Evolutionary conservation across 2,113 vertebrate species (phyloP).

Genomic region (Platysternon megacephalum): DNA sequence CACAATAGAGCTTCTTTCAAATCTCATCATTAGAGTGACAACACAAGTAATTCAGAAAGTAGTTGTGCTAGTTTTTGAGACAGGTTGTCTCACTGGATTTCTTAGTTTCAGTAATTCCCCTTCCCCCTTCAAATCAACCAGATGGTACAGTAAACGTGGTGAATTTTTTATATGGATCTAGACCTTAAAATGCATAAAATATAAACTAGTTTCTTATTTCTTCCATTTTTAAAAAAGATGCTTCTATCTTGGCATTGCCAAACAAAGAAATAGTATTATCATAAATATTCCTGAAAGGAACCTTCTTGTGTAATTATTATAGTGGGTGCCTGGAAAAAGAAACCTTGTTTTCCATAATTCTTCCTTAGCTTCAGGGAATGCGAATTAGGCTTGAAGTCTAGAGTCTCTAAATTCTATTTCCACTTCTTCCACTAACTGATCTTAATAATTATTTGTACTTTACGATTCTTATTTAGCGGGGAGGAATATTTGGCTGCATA

Average conservation of each 20-base stretch:
- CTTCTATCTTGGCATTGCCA: constrained; percentile 16
- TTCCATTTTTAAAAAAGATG: not conserved
- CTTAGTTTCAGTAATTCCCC: constrained; percentile 31
- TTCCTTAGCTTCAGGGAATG: not conserved
- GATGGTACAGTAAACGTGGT: constrained; percentile 7
- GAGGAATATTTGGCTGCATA: not conserved
- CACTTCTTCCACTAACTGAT: constrained; percentile 9
- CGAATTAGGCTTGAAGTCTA: constrained; percentile 1
- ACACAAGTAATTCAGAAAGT: constrained; percentile 8
- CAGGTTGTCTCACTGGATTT: not conserved
- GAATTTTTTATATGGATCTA: not conserved
- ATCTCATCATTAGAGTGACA: not conserved
- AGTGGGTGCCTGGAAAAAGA: not conserved
- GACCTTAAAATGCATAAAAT: constrained; percentile 17
- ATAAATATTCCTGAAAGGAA: constrained; percentile 16
- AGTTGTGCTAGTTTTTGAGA: constrained; percentile 22
- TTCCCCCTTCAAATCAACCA: constrained; percentile 15
- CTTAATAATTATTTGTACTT: constrained; percentile 38
- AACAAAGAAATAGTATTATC: constrained; percentile 25
- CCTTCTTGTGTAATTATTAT: constrained; percentile 19
- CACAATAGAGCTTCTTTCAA: not conserved
- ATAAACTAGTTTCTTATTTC: not conserved
- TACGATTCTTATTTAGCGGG: not conserved
- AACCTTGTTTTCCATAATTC: not conserved
- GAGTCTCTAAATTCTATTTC: constrained; percentile 21